Evolutionary conservation across 2,113 vertebrate genomes (phyloP).

Genomic region (Oceanites oceanicus): DNA sequence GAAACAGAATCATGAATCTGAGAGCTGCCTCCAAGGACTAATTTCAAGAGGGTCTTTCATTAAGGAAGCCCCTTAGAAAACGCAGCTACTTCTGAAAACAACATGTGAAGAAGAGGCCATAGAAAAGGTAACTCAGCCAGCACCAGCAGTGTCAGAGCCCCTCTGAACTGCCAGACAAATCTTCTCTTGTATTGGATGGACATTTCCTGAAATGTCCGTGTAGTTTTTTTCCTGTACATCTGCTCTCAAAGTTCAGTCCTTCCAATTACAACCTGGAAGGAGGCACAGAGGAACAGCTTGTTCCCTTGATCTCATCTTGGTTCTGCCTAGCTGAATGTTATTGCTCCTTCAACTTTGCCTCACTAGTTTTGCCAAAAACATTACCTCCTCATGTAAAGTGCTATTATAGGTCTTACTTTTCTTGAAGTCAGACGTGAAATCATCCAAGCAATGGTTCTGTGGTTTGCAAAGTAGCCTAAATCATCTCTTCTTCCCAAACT

Average conservation of each 20-base stretch:
- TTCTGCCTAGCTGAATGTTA: neutral
- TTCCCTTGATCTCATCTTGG: neutral
- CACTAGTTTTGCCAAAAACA: neutral
- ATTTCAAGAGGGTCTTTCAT: neutral
- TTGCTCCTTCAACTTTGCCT: neutral
- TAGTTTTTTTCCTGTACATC: neutral
- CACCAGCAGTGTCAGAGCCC: neutral
- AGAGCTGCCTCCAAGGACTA: neutral
- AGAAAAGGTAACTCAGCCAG: neutral
- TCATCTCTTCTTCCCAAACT: neutral
- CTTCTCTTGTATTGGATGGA: neutral
- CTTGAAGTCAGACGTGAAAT: neutral
- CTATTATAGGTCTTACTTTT: neutral
- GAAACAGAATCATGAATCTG: neutral
- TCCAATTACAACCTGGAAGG: neutral
- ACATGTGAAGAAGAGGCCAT: neutral
- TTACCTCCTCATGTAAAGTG: neutral
- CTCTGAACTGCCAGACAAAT: neutral
- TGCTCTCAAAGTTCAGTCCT: neutral
- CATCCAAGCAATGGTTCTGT: neutral
- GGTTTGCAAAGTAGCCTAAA: neutral
- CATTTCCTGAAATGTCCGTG: neutral
- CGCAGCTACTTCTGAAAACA: neutral
- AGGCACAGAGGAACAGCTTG: neutral
- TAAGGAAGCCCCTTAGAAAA: neutral